Percentiles rank a stretch among this genome's conserved stretches.
These are phyloP conservation scores for Columba janthina DNA, from an alignment of 2,113 vertebrate genomes.

Conservation along the genomic window DNA sequence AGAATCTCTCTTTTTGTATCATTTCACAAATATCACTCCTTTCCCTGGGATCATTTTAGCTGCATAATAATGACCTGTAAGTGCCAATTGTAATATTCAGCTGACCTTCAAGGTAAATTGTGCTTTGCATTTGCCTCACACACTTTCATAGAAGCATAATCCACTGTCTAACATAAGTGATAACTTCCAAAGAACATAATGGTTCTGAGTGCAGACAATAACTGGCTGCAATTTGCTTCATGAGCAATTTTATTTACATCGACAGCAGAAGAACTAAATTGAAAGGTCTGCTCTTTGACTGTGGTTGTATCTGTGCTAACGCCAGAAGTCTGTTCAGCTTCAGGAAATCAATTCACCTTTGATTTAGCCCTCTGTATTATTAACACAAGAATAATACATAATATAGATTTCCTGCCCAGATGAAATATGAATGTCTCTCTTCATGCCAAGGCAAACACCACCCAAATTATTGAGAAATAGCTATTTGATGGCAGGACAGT, in stretches of 20 bases:
- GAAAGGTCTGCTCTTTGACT: conserved; percentile 66
- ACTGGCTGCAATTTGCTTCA: conserved; percentile 67
- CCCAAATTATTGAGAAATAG: conserved; percentile 48
- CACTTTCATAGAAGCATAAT: conserved; percentile 45
- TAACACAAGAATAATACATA: conserved; percentile 69
- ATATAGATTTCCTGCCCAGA: conserved; percentile 62
- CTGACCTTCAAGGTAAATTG: conserved; percentile 70
- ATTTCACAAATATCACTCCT: conserved; percentile 2
- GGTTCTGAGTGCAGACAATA: conserved; percentile 58
- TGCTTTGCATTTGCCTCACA: conserved; percentile 55
- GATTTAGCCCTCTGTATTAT: conserved; percentile 69
- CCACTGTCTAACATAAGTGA: conserved; percentile 57
- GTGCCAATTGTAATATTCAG: conserved; percentile 27
- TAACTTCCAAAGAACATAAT: conserved; percentile 61
- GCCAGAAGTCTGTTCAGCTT: conserved; percentile 61
- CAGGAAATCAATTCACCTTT: conserved; percentile 71
- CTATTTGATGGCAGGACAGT: not conserved
- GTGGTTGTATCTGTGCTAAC: conserved; percentile 27
- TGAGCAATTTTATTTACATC: conserved; percentile 72
- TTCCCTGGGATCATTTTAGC: conserved; percentile 20
- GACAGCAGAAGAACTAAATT: conserved; percentile 60
- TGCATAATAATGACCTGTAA: conserved; percentile 23
- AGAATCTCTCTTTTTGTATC: not conserved
- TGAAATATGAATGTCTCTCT: conserved; percentile 40
- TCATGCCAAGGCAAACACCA: conserved; percentile 23